phyloP scores from a whole-genome alignment of 2,888 invertebrate species.

The Dynastes tityus region DNA sequence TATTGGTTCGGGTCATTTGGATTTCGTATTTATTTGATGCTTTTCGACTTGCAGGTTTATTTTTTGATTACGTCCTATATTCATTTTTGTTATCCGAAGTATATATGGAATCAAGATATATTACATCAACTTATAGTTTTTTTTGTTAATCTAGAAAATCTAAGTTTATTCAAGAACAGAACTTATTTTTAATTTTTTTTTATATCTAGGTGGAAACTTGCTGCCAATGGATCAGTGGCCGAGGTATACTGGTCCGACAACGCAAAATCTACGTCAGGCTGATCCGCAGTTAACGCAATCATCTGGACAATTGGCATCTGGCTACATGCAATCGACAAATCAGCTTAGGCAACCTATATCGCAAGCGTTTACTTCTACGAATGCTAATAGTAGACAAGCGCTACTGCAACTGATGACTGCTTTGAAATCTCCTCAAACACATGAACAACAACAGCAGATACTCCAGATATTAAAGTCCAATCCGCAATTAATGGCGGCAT shows the following conservation, averaged over 20 bases:
- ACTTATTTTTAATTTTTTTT: slow-evolving; percentile 36
- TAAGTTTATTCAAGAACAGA: no score
- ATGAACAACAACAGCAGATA: slow-evolving; percentile 93
- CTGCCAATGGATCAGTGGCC: slow-evolving; percentile 75
- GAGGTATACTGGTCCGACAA: slow-evolving; percentile 70
- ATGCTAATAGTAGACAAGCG: slow-evolving; percentile 76
- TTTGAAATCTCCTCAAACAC: slow-evolving; percentile 89
- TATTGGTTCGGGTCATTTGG: no score
- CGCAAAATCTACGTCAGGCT: slow-evolving; percentile 70
- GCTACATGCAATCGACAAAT: slow-evolving; percentile 62
- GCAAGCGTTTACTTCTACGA: slow-evolving; percentile 47
- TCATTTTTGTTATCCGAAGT: no score
- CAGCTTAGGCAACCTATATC: slow-evolving; percentile 58
- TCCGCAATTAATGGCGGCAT: slow-evolving; percentile 96
- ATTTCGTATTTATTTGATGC: no score
- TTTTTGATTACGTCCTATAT: no score
- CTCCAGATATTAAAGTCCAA: slow-evolving; percentile 93
- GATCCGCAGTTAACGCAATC: slow-evolving; percentile 72
- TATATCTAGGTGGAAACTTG: slow-evolving; percentile 69
- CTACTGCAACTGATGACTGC: slow-evolving; percentile 92
- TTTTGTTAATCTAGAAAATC: no score
- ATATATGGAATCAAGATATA: no score
- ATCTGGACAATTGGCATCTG: slow-evolving; percentile 62
- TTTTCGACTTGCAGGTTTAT: no score
- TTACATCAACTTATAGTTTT: no score